A percentile compares a stretch with the other conserved stretches of the same genome.
Conservation (phyloP, 2,888 invertebrate genomes). For the Strigamia maritima region DNA sequence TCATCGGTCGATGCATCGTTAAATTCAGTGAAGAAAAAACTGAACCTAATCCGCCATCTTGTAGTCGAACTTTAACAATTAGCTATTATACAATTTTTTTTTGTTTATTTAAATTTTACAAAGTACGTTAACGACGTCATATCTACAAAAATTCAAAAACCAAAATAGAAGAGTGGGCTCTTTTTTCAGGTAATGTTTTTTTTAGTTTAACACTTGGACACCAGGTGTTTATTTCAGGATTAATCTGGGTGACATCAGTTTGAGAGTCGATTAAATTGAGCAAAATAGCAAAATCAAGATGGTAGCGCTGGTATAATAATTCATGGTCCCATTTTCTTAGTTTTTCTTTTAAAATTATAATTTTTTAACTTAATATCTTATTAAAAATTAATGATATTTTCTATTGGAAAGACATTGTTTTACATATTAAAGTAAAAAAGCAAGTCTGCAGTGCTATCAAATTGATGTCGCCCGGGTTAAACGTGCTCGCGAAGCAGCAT, state of each 20-base stretch:
- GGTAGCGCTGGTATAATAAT: slow-evolving; percentile 9
- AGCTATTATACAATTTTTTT: not conserved
- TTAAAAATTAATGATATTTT: not conserved
- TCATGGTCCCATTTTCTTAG: not conserved
- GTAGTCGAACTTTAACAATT: not conserved
- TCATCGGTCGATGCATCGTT: not conserved
- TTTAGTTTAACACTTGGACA: slow-evolving; percentile 8
- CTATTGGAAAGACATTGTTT: not conserved
- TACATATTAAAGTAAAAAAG: not conserved
- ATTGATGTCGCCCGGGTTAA: not conserved
- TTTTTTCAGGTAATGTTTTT: slow-evolving; percentile 5
- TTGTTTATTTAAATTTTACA: not conserved
- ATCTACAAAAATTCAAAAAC: slow-evolving; percentile 10
- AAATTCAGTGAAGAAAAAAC: not conserved
- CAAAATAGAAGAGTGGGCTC: slow-evolving; percentile 15
- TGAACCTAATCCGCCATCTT: slow-evolving; percentile 1
- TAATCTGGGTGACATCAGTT: not conserved
- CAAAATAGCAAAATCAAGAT: not conserved
- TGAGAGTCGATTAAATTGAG: not conserved
- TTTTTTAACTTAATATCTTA: not conserved
- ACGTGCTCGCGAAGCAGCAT: not conserved
- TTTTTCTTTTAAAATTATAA: not conserved
- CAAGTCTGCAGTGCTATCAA: not conserved
- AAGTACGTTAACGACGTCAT: slow-evolving; percentile 15
- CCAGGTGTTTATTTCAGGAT: not conserved